These are phyloP conservation scores for Corythoichthys intestinalis DNA, from an alignment of 2,113 vertebrate species.

Conservation along the genomic window DNA sequence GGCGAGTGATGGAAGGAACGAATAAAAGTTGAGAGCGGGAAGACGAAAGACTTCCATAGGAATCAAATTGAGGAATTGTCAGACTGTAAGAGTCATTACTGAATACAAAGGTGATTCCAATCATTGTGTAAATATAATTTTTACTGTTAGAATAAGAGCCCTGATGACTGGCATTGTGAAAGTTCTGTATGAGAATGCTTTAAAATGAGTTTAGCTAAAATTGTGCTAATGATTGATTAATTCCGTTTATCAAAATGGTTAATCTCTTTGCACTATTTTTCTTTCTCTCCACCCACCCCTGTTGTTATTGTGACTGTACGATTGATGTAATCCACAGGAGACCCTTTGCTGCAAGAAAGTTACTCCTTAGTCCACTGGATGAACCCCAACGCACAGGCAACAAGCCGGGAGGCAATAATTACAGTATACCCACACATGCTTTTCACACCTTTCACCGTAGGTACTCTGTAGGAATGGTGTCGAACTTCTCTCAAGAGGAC, in stretches of 20 bases:
- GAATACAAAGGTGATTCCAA: slow-evolving; percentile 15
- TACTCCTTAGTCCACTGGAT: too few relatives aligned
- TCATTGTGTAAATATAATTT: slow-evolving; percentile 24
- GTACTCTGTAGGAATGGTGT: too few relatives aligned
- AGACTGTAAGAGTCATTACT: background rate
- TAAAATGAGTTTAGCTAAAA: background rate
- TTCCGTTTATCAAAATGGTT: too few relatives aligned
- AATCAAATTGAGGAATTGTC: slow-evolving; percentile 21
- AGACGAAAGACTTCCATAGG: slow-evolving; percentile 19
- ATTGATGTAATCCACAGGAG: too few relatives aligned
- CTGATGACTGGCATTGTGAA: background rate
- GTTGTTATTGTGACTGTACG: too few relatives aligned
- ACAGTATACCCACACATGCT: too few relatives aligned
- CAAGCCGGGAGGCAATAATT: too few relatives aligned
- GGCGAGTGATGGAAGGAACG: slow-evolving; percentile 39
- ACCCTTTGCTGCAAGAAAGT: too few relatives aligned
- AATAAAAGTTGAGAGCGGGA: slow-evolving; percentile 28
- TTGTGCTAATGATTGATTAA: too few relatives aligned
- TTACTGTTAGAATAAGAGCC: slow-evolving; percentile 1
- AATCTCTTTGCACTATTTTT: background rate
- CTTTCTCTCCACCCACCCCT: background rate
- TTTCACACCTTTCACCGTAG: too few relatives aligned
- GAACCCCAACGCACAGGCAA: too few relatives aligned
- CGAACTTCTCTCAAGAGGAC: too few relatives aligned
- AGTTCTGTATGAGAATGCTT: background rate